Conservation (phyloP, 2,113 vertebrate species). For the Aythya baeri region DNA sequence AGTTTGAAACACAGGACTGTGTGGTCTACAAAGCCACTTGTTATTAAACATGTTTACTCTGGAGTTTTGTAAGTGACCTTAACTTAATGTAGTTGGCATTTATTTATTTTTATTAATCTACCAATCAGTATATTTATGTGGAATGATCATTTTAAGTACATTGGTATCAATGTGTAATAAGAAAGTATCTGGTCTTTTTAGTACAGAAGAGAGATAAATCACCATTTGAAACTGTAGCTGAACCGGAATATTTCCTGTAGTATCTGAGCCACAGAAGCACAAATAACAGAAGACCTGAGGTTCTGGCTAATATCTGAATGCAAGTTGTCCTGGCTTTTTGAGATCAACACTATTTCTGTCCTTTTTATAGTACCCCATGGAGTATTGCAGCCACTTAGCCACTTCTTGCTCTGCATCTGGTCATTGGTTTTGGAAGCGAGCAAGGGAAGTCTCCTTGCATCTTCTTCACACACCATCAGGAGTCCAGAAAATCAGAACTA, state of each 20-base stretch:
- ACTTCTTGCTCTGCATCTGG: neutral
- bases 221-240: neutral
- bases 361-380: neutral
- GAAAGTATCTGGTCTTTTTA: neutral
- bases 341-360: neutral
- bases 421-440: neutral
- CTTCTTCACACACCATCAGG: neutral
- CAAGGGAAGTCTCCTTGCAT: neutral
- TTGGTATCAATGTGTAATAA: neutral
- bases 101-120: slow-evolving; percentile 6
- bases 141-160: neutral
- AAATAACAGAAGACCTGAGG: neutral
- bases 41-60: neutral
- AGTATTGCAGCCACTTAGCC: neutral
- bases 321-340: rapidly evolving
- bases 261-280: neutral
- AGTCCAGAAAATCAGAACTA: neutral
- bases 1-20: neutral
- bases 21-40: neutral
- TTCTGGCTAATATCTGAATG: neutral
- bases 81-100: neutral
- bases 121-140: neutral
- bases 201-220: neutral
- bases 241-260: neutral
- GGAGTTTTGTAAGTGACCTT: neutral